phyloP scores from a whole-genome alignment of 2,113 vertebrate genomes.

The Chitala chitala region DNA sequence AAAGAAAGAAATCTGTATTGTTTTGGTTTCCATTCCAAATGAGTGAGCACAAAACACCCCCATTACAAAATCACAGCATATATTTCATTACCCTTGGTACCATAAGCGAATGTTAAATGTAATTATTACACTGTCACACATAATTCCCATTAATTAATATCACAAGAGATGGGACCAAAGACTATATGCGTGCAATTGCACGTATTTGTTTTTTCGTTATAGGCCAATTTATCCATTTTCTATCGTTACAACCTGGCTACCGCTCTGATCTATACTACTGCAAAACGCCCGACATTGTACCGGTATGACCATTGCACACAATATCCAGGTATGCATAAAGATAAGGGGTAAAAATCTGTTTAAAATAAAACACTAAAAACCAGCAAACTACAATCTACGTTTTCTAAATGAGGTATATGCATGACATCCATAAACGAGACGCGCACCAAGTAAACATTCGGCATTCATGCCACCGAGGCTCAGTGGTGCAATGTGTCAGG shows the following conservation, averaged over 20 bases:
- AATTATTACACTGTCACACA: no score
- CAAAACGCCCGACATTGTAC: neutral
- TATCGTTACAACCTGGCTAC: neutral
- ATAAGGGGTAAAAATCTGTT: neutral
- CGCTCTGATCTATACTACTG: no score
- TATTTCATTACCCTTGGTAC: no score
- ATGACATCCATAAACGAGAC: neutral
- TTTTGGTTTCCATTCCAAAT: no score
- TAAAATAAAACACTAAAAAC: neutral
- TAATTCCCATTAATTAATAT: neutral
- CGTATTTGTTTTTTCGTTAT: neutral
- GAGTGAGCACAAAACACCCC: no score
- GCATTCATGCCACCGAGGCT: neutral
- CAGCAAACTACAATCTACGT: neutral
- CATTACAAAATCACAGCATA: no score
- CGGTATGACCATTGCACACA: neutral
- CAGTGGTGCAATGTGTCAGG: neutral
- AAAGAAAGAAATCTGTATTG: no score
- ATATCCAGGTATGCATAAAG: no score
- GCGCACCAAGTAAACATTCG: neutral
- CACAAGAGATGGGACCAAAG: neutral
- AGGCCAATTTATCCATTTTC: neutral
- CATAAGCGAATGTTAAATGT: no score
- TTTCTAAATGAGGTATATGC: neutral
- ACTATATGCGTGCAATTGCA: neutral